Base-by-base conservation (phyloP, 1,140 invertebrate species). In the Brachionus asplanchnoidis region DNA sequence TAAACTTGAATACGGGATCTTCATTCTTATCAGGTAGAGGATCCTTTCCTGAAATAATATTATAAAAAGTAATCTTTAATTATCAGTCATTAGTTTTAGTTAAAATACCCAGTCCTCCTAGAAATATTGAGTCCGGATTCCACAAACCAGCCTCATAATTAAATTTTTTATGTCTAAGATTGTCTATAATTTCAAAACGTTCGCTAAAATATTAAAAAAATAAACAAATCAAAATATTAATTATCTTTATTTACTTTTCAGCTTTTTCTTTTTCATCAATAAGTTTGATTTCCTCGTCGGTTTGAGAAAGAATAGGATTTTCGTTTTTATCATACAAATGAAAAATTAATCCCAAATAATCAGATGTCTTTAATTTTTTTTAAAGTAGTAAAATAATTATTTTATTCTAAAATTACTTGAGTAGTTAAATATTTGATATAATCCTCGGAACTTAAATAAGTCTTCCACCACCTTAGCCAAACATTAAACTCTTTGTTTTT, bases 391-490 rank as follows among this genome's bases (percentile, higher is more conserved):
- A 46, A n/a, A 17, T 78, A 14, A 56, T 12, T 11, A 4, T 28
- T 28, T 56, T 17, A 44, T 28, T 78, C 5, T 28, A 14, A 23
- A 40, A 84, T 78, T 85, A 89, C 89, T 87, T 88, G 87, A 77
- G 88, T 88, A 1, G 88, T 88, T 1, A 89, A 86, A 83, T 89
- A 90, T 85, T 89, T 89, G 86, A 89, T 87, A 85, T 90, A 90
- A 84, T 90, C 89, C 79, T 90, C 89, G 70, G 87, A 87, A 73
- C 87, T 88, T 0, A 89, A 84, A 17, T 87, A 88, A 50, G 87
- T 88, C 73, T 88, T 88, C 89, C 89, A 89, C 89, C 88, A 89
- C 28, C 87, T 87, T 23, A 89, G 85, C 89, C 89, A 89, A 17
- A 44, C 36, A 44, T 82, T 82, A 44, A 82, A 82, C 32, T 82